Conservation (phyloP, 2,797 vertebrate species). For the Falco naumanni region DNA sequence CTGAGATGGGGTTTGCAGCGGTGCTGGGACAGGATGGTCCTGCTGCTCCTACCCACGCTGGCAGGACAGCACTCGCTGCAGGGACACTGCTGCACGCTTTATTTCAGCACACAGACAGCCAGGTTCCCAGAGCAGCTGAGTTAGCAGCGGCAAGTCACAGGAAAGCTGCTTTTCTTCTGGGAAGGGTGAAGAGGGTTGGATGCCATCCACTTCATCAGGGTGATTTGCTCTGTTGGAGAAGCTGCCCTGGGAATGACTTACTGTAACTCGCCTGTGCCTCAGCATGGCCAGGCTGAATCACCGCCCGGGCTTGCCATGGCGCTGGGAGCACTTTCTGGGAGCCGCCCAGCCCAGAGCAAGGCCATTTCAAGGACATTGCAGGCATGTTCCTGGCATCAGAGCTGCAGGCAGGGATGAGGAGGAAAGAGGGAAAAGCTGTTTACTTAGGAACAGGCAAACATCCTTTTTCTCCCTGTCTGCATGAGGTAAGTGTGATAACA, state of each 20-base stretch:
- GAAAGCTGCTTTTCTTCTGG: not conserved
- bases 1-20: not conserved
- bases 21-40: accelerated
- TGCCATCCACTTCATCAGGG: accelerated
- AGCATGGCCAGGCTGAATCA: not conserved
- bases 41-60: not conserved
- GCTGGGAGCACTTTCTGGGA: not conserved
- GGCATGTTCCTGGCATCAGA: not conserved
- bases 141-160: accelerated
- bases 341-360: not conserved
- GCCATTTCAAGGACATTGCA: not conserved
- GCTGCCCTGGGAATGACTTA: not conserved
- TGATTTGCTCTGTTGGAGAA: not conserved
- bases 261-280: not conserved
- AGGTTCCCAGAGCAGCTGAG: accelerated
- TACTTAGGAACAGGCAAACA: not conserved
- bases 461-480: not conserved
- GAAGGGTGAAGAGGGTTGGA: not conserved
- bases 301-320: not conserved
- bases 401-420: not conserved
- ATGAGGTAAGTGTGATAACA: not conserved
- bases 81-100: not conserved
- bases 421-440: not conserved
- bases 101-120: accelerated
- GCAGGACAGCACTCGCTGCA: accelerated